Conservation (phyloP, 2,888 invertebrate genomes). For the Cantharis lateralis region DNA sequence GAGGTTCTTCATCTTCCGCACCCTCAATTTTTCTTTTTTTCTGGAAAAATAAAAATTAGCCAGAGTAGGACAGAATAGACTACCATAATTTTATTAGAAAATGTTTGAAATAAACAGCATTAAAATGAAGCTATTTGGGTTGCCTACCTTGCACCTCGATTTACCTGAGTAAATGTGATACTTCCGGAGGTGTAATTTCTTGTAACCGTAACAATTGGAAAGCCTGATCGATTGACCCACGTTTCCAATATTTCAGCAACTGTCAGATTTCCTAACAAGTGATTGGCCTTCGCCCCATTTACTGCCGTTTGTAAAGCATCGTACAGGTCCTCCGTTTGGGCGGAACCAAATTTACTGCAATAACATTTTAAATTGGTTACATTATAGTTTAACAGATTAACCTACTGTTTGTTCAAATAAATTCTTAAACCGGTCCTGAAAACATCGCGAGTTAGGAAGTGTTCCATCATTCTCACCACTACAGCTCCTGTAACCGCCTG, state of each 20-base stretch:
- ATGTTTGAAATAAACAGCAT: not conserved
- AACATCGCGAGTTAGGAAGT: slow-evolving; percentile 5
- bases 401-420: not conserved
- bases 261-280: not conserved
- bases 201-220: slow-evolving; percentile 26
- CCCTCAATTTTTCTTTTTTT: not conserved
- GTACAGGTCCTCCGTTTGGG: slow-evolving; percentile 45
- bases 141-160: too few relatives aligned
- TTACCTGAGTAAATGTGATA: slow-evolving; percentile 6
- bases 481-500: not conserved
- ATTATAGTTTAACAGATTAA: not conserved
- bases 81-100: too few relatives aligned
- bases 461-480: slow-evolving; percentile 2
- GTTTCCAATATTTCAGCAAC: not conserved
- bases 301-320: slow-evolving; percentile 35
- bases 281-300: not conserved
- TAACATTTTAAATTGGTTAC: not conserved
- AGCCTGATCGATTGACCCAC: slow-evolving; percentile 21
- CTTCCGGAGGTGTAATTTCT: slow-evolving; percentile 5
- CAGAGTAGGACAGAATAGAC: too few relatives aligned
- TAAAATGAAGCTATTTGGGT: too few relatives aligned
- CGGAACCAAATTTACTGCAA: slow-evolving; percentile 29
- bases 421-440: slow-evolving; percentile 1
- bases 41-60: not conserved
- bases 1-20: not conserved